Base-by-base conservation (phyloP, 2,797 vertebrate species). In the Spinus olivaceus region DNA sequence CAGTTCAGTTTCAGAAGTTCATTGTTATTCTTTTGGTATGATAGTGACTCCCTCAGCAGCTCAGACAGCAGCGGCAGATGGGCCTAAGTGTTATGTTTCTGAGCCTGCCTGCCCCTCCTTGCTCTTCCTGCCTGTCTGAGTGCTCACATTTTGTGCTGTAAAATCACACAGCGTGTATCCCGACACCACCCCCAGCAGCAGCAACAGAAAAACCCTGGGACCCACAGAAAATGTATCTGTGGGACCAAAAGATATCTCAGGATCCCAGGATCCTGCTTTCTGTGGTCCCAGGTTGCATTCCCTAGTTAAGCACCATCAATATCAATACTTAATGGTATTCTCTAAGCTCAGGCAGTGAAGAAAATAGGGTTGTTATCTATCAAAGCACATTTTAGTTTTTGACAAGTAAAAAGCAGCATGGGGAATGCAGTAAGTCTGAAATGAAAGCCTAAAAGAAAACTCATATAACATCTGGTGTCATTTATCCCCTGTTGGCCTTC, bases 401-500 rank as follows among this genome's bases (percentile, higher is more conserved):
- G 98, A 98, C 98, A 98, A 97, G 97, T 97, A 97, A 98, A 98
- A 98, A 97, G 97, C 98, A 97, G 97, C 97, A 92, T 97, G 97
- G 98, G 98, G 98, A 98, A 97, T 96, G 97, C 96, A 97, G 97
- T 95, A 97, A 97, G 97, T 97, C 98, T 97, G 97, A 97, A 98
- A 98, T 98, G 97, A 98, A 98, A 97, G 97, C 96, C 97, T 98
- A 98, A 97, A 98, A 98, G 97, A 98, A 98, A 98, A 97, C 98
- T 98, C 98, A 98, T 98, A 98, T 96, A 98, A 98, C 98, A 98
- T 98, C 98, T 98, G 98, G 97, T 98, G 98, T 98, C 98, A 98
- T 97, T 98, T 98, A 98, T 98, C 97, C 98, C 98, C 98, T 97
- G 97, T 97, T 97, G 98, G 97, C 97, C 97, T 98, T 98, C 97